Evolutionary conservation across 1,140 invertebrate genomes (phyloP).

Genomic region (Procambarus clarkii): DNA sequence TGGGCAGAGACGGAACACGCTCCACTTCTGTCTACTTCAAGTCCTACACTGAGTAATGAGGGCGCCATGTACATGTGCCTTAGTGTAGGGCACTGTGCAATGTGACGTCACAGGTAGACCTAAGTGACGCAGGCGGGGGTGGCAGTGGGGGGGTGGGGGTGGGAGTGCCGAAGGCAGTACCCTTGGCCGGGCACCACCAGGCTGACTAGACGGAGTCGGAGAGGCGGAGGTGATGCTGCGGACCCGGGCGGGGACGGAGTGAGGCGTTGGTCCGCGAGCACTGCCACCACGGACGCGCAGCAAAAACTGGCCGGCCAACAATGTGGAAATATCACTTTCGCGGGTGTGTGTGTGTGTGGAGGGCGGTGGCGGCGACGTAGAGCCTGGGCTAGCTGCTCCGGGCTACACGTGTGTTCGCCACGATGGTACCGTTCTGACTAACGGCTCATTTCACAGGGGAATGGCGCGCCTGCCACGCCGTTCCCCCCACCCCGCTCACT

Average conservation of each 20-base stretch:
- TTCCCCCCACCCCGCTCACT: constrained; percentile 59
- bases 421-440: constrained; percentile 68
- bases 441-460: constrained; percentile 68
- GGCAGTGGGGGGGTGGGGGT: constrained; percentile 9
- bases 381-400: constrained; percentile 38
- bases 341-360: constrained; percentile 42
- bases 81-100: constrained; percentile 21
- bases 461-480: constrained; percentile 59
- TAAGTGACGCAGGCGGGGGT: constrained; percentile 17
- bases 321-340: constrained; percentile 70
- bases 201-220: constrained; percentile 64
- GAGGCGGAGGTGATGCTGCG: constrained; percentile 49
- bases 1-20: constrained; percentile 13
- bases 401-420: constrained; percentile 66
- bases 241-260: constrained; percentile 60
- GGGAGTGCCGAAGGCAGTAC: constrained; percentile 45
- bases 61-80: constrained; percentile 22
- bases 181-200: constrained; percentile 61
- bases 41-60: constrained; percentile 35
- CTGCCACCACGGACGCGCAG: constrained; percentile 50
- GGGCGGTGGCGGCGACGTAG: constrained; percentile 48
- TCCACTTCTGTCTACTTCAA: constrained; percentile 26
- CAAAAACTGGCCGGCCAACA: constrained; percentile 68
- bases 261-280: constrained; percentile 57
- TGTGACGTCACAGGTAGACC: constrained; percentile 54